Percentiles rank a stretch among this genome's conserved stretches.
Evolutionary conservation across 2,113 vertebrate species (phyloP).

Genomic region (Bombycilla garrulus): DNA sequence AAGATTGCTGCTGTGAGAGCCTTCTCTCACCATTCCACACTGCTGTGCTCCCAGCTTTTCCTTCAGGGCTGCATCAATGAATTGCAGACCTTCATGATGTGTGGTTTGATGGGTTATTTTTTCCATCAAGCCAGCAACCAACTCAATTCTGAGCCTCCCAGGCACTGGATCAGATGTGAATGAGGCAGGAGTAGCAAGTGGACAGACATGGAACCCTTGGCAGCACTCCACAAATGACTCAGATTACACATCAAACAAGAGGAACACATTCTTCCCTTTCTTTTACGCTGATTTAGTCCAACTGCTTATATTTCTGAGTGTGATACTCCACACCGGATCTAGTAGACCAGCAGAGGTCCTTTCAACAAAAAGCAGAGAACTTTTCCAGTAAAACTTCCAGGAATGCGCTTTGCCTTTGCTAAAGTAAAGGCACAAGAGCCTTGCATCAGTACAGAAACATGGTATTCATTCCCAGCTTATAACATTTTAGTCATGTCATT

Average conservation of each 20-base stretch:
- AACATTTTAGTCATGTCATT: neutral
- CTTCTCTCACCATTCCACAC: neutral
- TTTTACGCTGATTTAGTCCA: neutral
- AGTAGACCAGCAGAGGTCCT: neutral
- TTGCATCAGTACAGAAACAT: neutral
- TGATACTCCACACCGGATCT: neutral
- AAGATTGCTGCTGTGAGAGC: neutral
- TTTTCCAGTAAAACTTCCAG: neutral
- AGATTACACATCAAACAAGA: neutral
- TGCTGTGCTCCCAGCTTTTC: neutral
- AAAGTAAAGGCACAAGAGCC: neutral
- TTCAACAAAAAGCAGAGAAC: neutral
- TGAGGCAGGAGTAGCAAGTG: neutral
- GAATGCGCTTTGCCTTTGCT: neutral
- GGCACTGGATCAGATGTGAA: neutral
- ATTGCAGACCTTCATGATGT: neutral
- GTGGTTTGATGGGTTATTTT: neutral
- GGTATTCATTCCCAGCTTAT: neutral
- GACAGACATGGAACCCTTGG: neutral
- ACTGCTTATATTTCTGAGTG: neutral
- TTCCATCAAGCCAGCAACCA: neutral
- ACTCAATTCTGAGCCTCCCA: neutral
- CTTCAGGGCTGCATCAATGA: neutral
- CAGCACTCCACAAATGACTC: neutral
- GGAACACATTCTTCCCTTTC: neutral